These are phyloP conservation scores for Uropetala carovei DNA, from an alignment of 2,888 invertebrate genomes.

Conservation along the genomic window DNA sequence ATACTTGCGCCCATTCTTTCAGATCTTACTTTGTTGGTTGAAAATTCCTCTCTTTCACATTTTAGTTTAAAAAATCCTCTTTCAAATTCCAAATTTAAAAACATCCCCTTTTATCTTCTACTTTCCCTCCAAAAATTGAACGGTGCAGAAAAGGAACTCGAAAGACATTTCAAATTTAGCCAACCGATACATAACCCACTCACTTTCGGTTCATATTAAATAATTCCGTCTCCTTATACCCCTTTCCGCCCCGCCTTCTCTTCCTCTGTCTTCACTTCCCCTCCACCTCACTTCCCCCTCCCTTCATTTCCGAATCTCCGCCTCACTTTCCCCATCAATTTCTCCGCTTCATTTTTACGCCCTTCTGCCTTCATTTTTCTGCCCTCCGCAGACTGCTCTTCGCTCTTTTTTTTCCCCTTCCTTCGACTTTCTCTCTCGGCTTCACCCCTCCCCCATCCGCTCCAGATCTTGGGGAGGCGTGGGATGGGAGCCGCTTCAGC, in stretches of 20 bases:
- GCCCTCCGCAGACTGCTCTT: not conserved
- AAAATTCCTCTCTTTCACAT: no score
- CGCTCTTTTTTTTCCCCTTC: not conserved
- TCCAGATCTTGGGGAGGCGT: not conserved
- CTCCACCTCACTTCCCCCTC: not conserved
- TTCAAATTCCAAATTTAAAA: no score
- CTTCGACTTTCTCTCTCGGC: conserved; percentile 1
- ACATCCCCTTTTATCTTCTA: no score
- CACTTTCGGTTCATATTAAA: not conserved
- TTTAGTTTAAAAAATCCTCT: no score
- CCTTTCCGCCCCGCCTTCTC: not conserved
- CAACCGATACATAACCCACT: not conserved
- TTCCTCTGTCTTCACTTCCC: not conserved
- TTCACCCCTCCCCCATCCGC: not conserved
- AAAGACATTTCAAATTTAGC: not conserved
- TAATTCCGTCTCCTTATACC: not conserved
- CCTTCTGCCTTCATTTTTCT: conserved; percentile 1
- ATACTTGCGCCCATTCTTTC: no score
- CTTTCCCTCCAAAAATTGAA: no score
- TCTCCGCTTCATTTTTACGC: conserved; percentile 13
- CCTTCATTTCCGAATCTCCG: not conserved
- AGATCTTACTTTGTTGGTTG: no score
- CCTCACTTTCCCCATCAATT: conserved; percentile 16
- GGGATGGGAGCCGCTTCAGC: not conserved
- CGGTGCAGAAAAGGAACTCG: no score